phyloP scores from a whole-genome alignment of 2,113 vertebrate genomes.

The Paradoxurus hermaphroditus region DNA sequence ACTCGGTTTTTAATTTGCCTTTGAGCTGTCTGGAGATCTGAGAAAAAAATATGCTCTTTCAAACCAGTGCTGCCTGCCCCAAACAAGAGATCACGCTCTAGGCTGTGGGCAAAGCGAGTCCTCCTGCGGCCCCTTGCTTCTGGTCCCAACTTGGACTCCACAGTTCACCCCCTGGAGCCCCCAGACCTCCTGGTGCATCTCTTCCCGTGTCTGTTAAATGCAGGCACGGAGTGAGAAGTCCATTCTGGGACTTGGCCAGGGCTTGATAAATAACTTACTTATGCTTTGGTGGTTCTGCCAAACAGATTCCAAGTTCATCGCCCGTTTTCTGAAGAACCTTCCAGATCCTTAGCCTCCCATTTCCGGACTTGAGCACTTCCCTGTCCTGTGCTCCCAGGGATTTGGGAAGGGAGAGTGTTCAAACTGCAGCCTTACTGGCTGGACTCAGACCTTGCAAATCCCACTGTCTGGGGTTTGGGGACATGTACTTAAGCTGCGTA shows the following conservation, averaged over 20 bases:
- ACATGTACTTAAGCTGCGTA: fast-evolving
- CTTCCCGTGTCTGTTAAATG: neutral
- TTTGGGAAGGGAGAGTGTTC: neutral
- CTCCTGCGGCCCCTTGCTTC: neutral
- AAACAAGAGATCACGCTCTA: neutral
- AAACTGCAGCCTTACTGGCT: neutral
- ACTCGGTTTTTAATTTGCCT: neutral
- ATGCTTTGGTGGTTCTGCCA: neutral
- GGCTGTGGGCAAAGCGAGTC: neutral
- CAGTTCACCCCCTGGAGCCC: neutral
- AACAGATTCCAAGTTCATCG: neutral
- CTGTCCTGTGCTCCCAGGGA: neutral
- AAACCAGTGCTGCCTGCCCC: neutral
- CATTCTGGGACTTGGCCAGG: neutral
- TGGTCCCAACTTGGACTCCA: neutral
- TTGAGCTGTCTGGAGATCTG: neutral
- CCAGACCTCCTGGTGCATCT: neutral
- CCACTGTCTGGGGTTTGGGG: neutral
- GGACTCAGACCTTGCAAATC: neutral
- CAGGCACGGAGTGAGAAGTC: neutral
- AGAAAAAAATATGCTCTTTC: neutral
- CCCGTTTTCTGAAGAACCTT: neutral
- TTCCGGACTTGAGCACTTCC: neutral
- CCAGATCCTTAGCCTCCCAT: neutral
- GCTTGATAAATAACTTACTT: neutral